Evolutionary conservation across 2,113 vertebrate genomes (phyloP).

Genomic region (Daboia siamensis): DNA sequence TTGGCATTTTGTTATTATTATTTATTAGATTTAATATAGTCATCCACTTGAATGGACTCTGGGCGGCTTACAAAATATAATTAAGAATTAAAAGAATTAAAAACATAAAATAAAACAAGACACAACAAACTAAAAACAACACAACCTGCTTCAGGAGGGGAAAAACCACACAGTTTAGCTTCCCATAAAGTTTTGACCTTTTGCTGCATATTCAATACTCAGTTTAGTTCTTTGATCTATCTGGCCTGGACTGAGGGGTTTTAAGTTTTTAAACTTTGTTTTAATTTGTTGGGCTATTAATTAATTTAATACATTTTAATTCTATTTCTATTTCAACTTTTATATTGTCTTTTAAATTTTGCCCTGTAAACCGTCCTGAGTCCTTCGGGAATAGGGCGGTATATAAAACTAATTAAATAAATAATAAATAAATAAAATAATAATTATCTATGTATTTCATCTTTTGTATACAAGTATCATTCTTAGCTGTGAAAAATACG

Average conservation of each 20-base stretch:
- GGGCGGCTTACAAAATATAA: background rate
- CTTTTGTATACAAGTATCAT: background rate
- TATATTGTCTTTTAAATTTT: too few relatives aligned
- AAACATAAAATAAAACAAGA: background rate
- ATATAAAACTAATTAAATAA: too few relatives aligned
- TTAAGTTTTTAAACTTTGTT: too few relatives aligned
- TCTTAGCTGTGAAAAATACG: background rate
- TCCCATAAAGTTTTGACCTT: background rate
- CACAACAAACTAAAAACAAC: background rate
- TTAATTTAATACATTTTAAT: too few relatives aligned
- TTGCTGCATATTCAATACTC: too few relatives aligned
- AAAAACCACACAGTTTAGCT: background rate
- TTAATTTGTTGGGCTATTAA: too few relatives aligned
- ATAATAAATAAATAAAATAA: too few relatives aligned
- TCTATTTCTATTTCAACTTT: too few relatives aligned
- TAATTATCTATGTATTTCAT: background rate
- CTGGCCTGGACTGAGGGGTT: too few relatives aligned
- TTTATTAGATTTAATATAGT: background rate
- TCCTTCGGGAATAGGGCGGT: too few relatives aligned
- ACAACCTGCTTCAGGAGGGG: background rate
- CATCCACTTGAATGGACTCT: background rate
- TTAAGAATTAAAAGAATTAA: background rate
- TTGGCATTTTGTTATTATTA: background rate
- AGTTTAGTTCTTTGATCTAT: too few relatives aligned
- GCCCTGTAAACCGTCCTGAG: too few relatives aligned